Evolutionary conservation across 2,113 vertebrate genomes (phyloP).

Genomic region (Hepsetus odoe): DNA sequence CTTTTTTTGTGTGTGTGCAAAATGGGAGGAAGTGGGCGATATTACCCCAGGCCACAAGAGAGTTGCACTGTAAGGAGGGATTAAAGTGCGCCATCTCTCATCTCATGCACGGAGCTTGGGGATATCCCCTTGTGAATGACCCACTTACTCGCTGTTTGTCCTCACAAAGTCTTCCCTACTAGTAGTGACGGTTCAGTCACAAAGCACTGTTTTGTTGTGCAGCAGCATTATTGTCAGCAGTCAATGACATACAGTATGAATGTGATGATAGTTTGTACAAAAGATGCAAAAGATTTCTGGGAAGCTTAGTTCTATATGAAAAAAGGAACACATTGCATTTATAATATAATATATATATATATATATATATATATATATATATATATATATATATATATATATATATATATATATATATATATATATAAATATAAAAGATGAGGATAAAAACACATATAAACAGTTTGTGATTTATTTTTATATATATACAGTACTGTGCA

Average conservation of each 20-base stretch:
- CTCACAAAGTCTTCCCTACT: constrained; percentile 23
- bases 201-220: constrained; percentile 7
- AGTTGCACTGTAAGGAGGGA: constrained; percentile 40
- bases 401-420: no score
- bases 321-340: no score
- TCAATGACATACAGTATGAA: not conserved
- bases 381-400: no score
- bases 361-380: no score
- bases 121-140: constrained; percentile 41
- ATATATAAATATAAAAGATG: no score
- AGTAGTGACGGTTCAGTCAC: constrained; percentile 4
- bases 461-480: no score
- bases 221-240: not conserved
- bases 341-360: no score
- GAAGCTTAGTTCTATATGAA: no score
- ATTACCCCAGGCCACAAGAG: constrained; percentile 34
- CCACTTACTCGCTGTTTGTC: constrained; percentile 46
- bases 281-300: not conserved
- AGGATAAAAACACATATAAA: no score
- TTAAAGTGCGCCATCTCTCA: constrained; percentile 45
- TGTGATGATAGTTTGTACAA: constrained; percentile 2
- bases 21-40: constrained; percentile 29
- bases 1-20: constrained; percentile 21
- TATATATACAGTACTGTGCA: no score
- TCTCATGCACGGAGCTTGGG: constrained; percentile 30